These are phyloP conservation scores for Paramuricea clavata DNA, from an alignment of 92 coral and sea anemone genomes.

Conservation along the genomic window DNA sequence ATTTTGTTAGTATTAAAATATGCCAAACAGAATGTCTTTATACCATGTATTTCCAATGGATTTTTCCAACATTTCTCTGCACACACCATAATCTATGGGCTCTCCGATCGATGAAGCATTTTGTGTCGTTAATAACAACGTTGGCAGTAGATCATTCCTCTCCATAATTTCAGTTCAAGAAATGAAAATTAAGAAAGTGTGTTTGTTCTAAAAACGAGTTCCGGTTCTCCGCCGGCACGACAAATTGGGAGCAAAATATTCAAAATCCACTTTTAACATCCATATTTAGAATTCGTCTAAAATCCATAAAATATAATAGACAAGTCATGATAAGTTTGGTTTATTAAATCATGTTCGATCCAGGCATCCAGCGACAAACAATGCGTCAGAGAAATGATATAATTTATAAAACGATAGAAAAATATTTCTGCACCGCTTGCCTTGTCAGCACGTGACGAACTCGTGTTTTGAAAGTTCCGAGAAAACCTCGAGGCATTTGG, in stretches of 20 bases:
- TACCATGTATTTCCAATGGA: constrained; percentile 16
- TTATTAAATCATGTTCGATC: neutral
- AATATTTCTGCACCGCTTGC: neutral
- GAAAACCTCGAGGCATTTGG: neutral
- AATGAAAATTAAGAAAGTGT: no score
- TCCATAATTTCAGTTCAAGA: neutral
- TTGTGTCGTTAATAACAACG: neutral
- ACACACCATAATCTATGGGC: constrained; percentile 27
- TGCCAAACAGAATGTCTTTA: neutral
- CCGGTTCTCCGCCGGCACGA: no score
- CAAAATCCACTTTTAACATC: neutral
- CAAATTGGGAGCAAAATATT: neutral
- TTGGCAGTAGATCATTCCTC: neutral
- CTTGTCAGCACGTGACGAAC: neutral
- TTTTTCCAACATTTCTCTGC: constrained; percentile 28
- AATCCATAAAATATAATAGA: no score
- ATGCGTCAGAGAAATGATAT: neutral
- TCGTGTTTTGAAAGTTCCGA: neutral
- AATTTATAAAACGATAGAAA: neutral
- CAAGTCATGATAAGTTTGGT: no score
- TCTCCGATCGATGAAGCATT: neutral
- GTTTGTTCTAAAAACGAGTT: no score
- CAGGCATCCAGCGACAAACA: neutral
- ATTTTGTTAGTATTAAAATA: neutral
- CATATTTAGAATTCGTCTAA: no score